Conservation (phyloP, 92 coral and sea anemone genomes). For the Phenganax stokvisi region DNA sequence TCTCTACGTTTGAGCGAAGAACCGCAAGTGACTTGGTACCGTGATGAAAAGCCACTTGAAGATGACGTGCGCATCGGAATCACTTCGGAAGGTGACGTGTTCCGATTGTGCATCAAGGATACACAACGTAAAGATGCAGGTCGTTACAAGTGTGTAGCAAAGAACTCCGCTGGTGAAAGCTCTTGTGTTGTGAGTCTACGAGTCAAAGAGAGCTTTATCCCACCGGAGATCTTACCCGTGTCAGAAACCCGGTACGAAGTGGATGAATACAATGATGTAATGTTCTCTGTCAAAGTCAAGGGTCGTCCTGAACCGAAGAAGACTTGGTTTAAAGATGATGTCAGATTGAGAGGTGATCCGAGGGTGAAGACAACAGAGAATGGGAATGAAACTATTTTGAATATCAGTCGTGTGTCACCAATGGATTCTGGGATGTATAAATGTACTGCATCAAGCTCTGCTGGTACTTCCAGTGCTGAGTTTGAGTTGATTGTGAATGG, state of each 20-base stretch:
- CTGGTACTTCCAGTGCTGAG: constrained; percentile 53
- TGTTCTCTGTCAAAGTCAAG: constrained; percentile 56
- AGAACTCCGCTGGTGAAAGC: constrained; percentile 69
- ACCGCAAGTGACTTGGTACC: constrained; percentile 89
- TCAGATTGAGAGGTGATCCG: constrained; percentile 52
- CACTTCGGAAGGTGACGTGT: constrained; percentile 67
- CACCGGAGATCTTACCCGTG: constrained; percentile 68
- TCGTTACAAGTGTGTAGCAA: constrained; percentile 80
- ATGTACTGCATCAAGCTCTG: constrained; percentile 57
- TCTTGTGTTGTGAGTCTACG: constrained; percentile 75
- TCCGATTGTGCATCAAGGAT: constrained; percentile 72
- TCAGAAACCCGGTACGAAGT: constrained; percentile 51
- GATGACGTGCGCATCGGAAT: constrained; percentile 48
- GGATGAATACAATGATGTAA: constrained; percentile 68
- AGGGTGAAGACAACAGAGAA: constrained; percentile 53
- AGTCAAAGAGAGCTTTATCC: constrained; percentile 68
- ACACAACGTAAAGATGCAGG: constrained; percentile 73
- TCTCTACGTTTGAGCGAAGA: constrained; percentile 55
- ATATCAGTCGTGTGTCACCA: constrained; percentile 40
- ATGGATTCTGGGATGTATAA: constrained; percentile 61
- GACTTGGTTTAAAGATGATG: constrained; percentile 79
- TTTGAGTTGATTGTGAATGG: constrained; percentile 56
- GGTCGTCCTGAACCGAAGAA: constrained; percentile 83
- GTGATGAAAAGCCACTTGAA: constrained; percentile 67
- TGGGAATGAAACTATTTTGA: constrained; percentile 46